Percentiles rank a stretch among this genome's conserved stretches.
Evolutionary conservation across 2,797 vertebrate species (phyloP).

Genomic region (Lates japonicus): DNA sequence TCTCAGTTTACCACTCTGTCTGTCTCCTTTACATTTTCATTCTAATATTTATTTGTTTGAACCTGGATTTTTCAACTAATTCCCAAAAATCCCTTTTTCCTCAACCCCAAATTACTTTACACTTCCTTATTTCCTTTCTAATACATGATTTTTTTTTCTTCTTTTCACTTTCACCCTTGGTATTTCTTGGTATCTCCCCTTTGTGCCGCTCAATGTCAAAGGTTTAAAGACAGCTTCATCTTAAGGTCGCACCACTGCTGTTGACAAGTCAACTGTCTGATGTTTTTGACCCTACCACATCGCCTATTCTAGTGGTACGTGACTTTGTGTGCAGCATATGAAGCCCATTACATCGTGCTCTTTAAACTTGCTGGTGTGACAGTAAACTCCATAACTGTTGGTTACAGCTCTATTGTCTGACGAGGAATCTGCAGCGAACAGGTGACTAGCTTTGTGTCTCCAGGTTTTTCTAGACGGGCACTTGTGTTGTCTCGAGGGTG

Average conservation of each 20-base stretch:
- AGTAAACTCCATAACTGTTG: conserved; percentile 28
- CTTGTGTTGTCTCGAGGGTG: conserved; percentile 74
- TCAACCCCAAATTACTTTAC: not conserved
- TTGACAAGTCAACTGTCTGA: conserved; percentile 41
- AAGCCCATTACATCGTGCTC: not conserved
- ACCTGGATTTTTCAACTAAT: not conserved
- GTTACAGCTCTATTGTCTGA: conserved; percentile 35
- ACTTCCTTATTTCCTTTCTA: not conserved
- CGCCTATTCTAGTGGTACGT: not conserved
- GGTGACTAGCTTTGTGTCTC: conserved; percentile 71
- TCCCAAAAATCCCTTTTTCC: too few species aligned
- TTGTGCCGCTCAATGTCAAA: conserved; percentile 37
- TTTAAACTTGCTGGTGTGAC: conserved; percentile 3
- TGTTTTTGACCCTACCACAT: conserved; percentile 7
- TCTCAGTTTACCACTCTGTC: not conserved
- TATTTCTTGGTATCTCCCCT: conserved; percentile 23
- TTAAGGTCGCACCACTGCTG: conserved; percentile 16
- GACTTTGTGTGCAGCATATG: not conserved
- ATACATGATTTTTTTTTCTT: not conserved
- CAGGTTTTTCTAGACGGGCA: conserved; percentile 50
- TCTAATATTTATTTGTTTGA: not conserved
- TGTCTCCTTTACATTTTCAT: not conserved
- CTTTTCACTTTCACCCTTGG: conserved; percentile 17
- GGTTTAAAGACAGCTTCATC: conserved; percentile 34
- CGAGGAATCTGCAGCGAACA: conserved; percentile 59